A percentile compares a stretch with the other conserved stretches of the same genome.
Conservation (phyloP, 2,888 invertebrate genomes). For the Ectemnius cavifrons region DNA sequence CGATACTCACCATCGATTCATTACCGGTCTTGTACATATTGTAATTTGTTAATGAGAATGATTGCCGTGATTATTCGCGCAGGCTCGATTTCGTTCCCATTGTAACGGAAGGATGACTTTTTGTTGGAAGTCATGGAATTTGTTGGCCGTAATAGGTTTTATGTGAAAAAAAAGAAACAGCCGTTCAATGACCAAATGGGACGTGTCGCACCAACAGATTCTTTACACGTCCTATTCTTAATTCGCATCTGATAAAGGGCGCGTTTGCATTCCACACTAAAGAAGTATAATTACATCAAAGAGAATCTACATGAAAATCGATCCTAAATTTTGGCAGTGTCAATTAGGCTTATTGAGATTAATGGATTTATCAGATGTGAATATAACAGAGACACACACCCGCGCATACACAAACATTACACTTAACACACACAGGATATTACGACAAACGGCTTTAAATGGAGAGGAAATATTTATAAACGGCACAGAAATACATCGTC, state of each 20-base stretch:
- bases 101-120: conserved; percentile 19
- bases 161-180: conserved; percentile 2
- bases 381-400: conserved; percentile 24
- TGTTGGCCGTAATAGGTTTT: conserved; percentile 24
- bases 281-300: not conserved
- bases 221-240: conserved; percentile 12
- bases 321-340: not conserved
- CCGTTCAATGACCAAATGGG: conserved; percentile 34
- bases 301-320: not conserved
- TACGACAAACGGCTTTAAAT: conserved; percentile 38
- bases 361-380: conserved; percentile 36
- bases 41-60: conserved; percentile 42
- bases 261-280: not conserved
- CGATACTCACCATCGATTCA: conserved; percentile 58
- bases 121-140: conserved; percentile 20
- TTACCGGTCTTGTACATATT: conserved; percentile 65
- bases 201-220: conserved; percentile 25
- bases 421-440: conserved; percentile 17
- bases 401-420: too few species aligned
- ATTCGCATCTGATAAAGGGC: conserved; percentile 31
- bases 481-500: conserved; percentile 36
- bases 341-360: too few species aligned
- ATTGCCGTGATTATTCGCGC: conserved; percentile 18
- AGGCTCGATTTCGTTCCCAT: conserved; percentile 17
- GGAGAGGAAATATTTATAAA: conserved; percentile 34